Evolutionary conservation across 92 coral and sea anemone species (phyloP).

Genomic region (Scolanthus callimorphus): DNA sequence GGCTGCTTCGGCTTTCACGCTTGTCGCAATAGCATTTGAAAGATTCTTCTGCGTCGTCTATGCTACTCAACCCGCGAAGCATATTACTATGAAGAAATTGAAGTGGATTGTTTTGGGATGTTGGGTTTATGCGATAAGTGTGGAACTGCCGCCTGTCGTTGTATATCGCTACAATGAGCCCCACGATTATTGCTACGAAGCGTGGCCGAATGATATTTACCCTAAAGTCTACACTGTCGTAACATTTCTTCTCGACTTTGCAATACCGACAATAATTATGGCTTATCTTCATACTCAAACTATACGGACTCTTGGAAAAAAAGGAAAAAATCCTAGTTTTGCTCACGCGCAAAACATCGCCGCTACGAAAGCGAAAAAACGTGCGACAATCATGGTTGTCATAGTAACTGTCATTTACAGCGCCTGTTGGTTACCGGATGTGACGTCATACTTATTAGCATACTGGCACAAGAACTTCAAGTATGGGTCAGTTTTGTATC

Average conservation of each 20-base stretch:
- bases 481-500: conserved; percentile 34
- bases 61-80: conserved; percentile 4
- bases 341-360: conserved; percentile 1
- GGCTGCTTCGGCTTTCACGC: conserved; percentile 19
- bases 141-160: conserved; percentile 9
- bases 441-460: conserved; percentile 10
- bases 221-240: conserved; percentile 8
- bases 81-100: conserved; percentile 5
- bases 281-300: conserved; percentile 4
- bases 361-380: conserved; percentile 6
- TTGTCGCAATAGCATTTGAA: conserved; percentile 9
- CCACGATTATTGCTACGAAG: conserved; percentile 8
- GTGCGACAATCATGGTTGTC: conserved; percentile 21
- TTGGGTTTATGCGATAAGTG: conserved; percentile 14
- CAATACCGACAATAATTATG: conserved; percentile 4
- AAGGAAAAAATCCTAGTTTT: neutral
- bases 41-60: conserved; percentile 3
- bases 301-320: neutral
- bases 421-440: conserved; percentile 27
- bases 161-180: conserved; percentile 1
- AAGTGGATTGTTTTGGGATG: conserved; percentile 1
- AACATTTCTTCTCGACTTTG: conserved; percentile 15
- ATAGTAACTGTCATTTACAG: conserved; percentile 20
- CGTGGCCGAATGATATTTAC: conserved; percentile 3
- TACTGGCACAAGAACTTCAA: conserved; percentile 5